These are phyloP conservation scores for Felis chaus DNA, from an alignment of 2,113 vertebrate genomes.

Conservation along the genomic window DNA sequence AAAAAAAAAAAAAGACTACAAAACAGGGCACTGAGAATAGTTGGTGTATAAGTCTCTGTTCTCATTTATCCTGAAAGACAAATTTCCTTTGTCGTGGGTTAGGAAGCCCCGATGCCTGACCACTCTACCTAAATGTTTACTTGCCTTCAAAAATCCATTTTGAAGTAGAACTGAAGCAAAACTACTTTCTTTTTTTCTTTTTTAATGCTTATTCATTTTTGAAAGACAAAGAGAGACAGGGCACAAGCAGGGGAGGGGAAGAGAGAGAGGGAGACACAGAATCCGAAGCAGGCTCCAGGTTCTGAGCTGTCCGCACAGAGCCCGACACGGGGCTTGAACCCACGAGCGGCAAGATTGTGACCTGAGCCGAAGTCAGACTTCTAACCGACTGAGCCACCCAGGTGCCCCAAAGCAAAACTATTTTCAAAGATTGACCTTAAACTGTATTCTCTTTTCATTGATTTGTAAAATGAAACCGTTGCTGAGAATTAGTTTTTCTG, in stretches of 20 bases:
- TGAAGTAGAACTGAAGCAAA: neutral
- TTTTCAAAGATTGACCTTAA: neutral
- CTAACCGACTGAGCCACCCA: too few species aligned
- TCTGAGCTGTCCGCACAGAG: too few species aligned
- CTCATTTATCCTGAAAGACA: neutral
- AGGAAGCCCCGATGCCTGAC: neutral
- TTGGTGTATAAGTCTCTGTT: neutral
- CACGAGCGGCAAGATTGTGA: too few species aligned
- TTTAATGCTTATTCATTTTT: too few species aligned
- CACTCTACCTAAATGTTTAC: neutral
- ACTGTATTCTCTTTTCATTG: neutral
- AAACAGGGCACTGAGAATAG: neutral
- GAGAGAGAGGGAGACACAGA: too few species aligned
- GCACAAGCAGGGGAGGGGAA: too few species aligned
- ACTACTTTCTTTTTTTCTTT: neutral
- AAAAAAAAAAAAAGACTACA: neutral
- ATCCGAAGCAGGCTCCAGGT: too few species aligned
- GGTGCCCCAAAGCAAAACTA: neutral
- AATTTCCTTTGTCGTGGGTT: neutral
- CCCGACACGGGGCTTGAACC: too few species aligned
- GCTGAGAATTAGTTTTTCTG: conserved; percentile 33
- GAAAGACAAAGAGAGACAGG: too few species aligned
- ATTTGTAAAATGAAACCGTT: neutral
- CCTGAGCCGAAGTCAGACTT: too few species aligned
- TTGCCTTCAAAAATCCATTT: neutral